Percentiles rank a stretch among this genome's conserved stretches.
Conservation (phyloP, 2,888 invertebrate species). For the Cheilosia soror region DNA sequence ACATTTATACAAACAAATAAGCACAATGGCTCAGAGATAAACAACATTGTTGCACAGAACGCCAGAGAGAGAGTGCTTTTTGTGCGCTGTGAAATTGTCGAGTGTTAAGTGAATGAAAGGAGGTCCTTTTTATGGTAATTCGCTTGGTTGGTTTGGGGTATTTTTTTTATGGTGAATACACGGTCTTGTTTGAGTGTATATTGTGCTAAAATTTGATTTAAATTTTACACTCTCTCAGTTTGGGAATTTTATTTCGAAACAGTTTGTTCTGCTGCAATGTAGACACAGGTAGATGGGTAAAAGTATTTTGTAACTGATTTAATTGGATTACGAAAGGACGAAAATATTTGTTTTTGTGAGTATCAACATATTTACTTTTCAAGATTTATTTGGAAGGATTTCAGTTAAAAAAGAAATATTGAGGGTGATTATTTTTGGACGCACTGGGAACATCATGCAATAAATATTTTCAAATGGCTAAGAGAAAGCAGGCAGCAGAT, state of each 20-base stretch:
- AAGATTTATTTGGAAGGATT: no score
- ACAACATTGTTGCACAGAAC: conserved; percentile 55
- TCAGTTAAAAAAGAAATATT: no score
- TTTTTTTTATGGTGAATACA: background rate
- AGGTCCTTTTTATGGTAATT: conserved; percentile 60
- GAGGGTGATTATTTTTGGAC: no score
- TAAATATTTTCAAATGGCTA: no score
- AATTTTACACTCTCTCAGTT: background rate
- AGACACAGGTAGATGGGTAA: background rate
- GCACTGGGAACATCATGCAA: no score
- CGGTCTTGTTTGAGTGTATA: background rate
- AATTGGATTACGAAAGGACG: background rate
- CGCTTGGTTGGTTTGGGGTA: conserved; percentile 7
- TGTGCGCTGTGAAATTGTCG: conserved; percentile 45
- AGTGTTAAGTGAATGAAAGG: conserved; percentile 55
- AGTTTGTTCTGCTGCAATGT: background rate
- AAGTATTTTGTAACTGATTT: background rate
- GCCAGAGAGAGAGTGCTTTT: conserved; percentile 3
- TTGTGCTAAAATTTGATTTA: background rate
- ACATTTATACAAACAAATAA: conserved; percentile 47
- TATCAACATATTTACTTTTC: no score
- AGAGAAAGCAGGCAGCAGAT: no score
- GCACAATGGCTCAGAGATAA: conserved; percentile 23
- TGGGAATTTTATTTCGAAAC: background rate
- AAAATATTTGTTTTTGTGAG: no score